Percentiles rank a stretch among this genome's conserved stretches.
These are phyloP conservation scores for Zonitis immaculata DNA, from an alignment of 2,888 invertebrate species.

Conservation along the genomic window DNA sequence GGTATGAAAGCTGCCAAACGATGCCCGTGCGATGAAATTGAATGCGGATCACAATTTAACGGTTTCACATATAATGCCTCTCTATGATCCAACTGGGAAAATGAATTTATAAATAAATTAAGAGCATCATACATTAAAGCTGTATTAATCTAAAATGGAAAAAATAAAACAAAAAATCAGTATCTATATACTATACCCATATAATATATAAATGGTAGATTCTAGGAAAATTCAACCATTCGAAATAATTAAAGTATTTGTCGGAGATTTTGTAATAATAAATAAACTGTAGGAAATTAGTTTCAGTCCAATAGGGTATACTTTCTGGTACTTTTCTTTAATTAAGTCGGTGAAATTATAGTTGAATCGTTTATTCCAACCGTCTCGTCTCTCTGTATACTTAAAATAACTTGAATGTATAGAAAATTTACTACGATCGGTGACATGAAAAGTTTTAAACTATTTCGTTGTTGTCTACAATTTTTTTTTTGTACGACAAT, in stretches of 20 bases:
- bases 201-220: no score
- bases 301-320: background rate
- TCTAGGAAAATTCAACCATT: no score
- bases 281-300: background rate
- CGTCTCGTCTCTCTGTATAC: no score
- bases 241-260: no score
- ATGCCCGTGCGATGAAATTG: slow-evolving; percentile 33
- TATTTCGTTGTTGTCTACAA: no score
- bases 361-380: background rate
- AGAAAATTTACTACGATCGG: background rate
- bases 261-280: no score
- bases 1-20: slow-evolving; percentile 46
- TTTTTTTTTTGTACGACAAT: no score
- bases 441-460: background rate
- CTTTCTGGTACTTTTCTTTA: background rate
- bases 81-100: slow-evolving; percentile 34
- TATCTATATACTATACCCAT: no score
- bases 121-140: slow-evolving; percentile 68
- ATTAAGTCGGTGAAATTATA: background rate
- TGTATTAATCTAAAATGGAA: slow-evolving; percentile 57
- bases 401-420: background rate
- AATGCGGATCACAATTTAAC: slow-evolving; percentile 33
- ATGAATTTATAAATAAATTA: slow-evolving; percentile 59
- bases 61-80: slow-evolving; percentile 30
- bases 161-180: background rate